Base-by-base conservation (phyloP, 2,888 invertebrate genomes). In the Thelaira solivaga region DNA sequence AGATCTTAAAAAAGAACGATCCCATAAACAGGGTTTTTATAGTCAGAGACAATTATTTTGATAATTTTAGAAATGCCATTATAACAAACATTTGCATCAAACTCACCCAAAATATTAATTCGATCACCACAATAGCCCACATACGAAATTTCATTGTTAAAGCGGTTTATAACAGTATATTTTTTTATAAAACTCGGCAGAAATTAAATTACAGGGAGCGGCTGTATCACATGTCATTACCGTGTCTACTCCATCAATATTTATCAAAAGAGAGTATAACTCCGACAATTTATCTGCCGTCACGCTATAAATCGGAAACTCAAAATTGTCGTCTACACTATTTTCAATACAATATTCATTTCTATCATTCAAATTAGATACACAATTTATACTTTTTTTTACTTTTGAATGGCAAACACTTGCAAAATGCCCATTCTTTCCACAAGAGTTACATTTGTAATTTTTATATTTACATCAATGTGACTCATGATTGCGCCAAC, bases 221-320 rank as follows among this genome's bases (percentile, higher is more conserved):
- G 68, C 68, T n/a, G 72, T 72, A 22, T 77, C 71, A 51, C 76
- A 76, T 8, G 59, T 59, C 45, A 62, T 39, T 43, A 62, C 41
- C 31, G 53, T 47, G 4, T 24, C 34, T 39, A 68, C 24, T 11
- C 57, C 69, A 39, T 78, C 72, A 16, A 78, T 16, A 16, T 24
- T 64, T 24, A 64, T 10, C n/a, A 26, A 18, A 2, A 64, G 26
- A 1, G 24, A 22, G 39, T 49, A 51, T 10, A 22, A 1, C 11
- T 39, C 36, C 16, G 36, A 34, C 11, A 18, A 64, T n/a, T 34
- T 10, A 4, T 26, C 39, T 36, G 11, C 26, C 3, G 20, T 26
- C 1, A 64, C 43, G 16, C 36, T 64, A 24, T 36, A 64, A 45
- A 64, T 47, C 36, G 31, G 43, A 29, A 31, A 67, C 11, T 55